phyloP scores from a whole-genome alignment of 2,113 vertebrate species.

The Eublepharis macularius region DNA sequence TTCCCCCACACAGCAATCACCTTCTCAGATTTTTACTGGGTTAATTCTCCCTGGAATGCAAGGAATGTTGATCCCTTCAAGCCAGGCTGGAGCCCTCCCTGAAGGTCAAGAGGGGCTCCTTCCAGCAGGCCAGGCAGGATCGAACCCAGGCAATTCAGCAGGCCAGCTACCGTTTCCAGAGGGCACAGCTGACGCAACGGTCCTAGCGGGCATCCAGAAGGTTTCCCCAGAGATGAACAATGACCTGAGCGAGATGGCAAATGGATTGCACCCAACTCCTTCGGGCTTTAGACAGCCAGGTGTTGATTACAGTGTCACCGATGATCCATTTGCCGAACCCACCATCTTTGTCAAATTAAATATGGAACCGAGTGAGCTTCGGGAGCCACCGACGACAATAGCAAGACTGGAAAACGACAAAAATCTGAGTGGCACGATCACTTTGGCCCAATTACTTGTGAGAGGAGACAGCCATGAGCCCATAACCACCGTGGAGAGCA shows the following conservation, averaged over 20 bases:
- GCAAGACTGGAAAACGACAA: background rate
- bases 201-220: constrained; percentile 34
- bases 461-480: constrained; percentile 25
- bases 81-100: background rate
- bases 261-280: background rate
- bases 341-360: background rate
- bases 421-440: background rate
- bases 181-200: background rate
- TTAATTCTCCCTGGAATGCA: constrained; percentile 20
- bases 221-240: background rate
- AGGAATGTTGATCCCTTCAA: background rate
- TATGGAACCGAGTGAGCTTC: background rate
- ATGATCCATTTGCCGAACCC: background rate
- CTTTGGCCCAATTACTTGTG: background rate
- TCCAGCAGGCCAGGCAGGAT: constrained; percentile 40
- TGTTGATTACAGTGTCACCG: background rate
- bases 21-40: constrained; percentile 36
- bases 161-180: background rate
- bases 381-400: background rate
- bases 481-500: background rate
- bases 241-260: background rate
- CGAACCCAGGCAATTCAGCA: constrained; percentile 28
- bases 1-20: background rate
- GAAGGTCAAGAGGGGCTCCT: background rate
- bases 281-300: background rate